These are phyloP conservation scores for Dasyornis broadbenti DNA, from an alignment of 2,113 vertebrate species.

Conservation along the genomic window DNA sequence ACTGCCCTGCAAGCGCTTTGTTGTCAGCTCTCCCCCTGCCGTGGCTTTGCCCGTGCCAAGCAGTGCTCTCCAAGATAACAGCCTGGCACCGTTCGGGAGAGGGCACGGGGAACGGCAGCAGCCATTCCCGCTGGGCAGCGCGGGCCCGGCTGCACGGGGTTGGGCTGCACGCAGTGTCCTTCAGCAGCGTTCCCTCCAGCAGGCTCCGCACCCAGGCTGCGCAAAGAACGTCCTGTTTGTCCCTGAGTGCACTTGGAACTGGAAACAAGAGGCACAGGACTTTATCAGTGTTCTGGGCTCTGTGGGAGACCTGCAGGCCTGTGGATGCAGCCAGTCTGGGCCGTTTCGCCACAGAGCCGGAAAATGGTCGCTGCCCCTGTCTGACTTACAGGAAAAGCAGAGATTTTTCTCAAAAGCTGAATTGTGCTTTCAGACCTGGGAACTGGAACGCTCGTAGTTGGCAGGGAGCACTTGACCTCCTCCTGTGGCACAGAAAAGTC, in stretches of 20 bases:
- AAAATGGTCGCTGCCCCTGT: not conserved
- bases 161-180: not conserved
- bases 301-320: not conserved
- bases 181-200: not conserved
- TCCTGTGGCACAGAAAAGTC: not conserved
- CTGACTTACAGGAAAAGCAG: not conserved
- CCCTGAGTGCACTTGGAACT: not conserved
- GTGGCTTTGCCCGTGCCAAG: not conserved
- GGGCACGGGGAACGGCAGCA: not conserved
- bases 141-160: fast-evolving
- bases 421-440: not conserved
- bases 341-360: not conserved
- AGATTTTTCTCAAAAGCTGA: not conserved
- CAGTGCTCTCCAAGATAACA: not conserved
- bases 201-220: not conserved
- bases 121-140: not conserved
- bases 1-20: not conserved
- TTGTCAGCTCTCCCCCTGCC: not conserved
- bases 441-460: not conserved
- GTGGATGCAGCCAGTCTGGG: not conserved
- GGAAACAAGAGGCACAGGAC: not conserved
- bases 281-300: not conserved
- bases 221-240: not conserved
- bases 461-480: not conserved
- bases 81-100: not conserved